Conservation (phyloP, 1,140 invertebrate species). For the Solenopsis invicta region DNA sequence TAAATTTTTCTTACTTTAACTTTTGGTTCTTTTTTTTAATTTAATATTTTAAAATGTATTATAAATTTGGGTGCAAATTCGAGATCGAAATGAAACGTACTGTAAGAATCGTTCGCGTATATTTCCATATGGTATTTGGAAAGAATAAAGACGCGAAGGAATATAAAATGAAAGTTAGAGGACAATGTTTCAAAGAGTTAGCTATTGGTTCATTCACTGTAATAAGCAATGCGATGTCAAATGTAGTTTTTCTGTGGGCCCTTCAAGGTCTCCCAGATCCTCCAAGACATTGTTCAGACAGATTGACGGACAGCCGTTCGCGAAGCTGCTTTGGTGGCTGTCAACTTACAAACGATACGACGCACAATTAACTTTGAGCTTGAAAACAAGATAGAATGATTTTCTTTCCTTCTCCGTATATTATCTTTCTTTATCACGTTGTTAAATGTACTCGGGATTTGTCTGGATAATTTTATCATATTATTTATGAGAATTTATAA, state of each 20-base stretch:
- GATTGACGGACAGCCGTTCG: constrained; percentile 78
- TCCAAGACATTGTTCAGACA: constrained; percentile 66
- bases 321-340: constrained; percentile 80
- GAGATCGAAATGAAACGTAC: background rate
- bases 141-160: background rate
- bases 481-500: constrained; percentile 2
- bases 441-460: background rate
- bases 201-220: constrained; percentile 39
- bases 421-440: constrained; percentile 20
- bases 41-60: background rate
- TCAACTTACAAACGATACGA: constrained; percentile 83
- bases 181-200: constrained; percentile 6
- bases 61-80: background rate
- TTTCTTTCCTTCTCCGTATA: constrained; percentile 6
- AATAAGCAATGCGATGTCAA: constrained; percentile 80
- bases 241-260: constrained; percentile 77
- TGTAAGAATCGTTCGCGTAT: background rate
- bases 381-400: constrained; percentile 62
- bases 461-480: background rate
- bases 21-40: background rate
- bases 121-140: background rate
- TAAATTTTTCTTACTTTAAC: background rate
- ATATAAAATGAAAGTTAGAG: constrained; percentile 50
- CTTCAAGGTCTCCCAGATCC: constrained; percentile 63
- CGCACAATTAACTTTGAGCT: constrained; percentile 72